Evolutionary conservation across 2,113 vertebrate species (phyloP).

Genomic region (Oryzias melastigma): DNA sequence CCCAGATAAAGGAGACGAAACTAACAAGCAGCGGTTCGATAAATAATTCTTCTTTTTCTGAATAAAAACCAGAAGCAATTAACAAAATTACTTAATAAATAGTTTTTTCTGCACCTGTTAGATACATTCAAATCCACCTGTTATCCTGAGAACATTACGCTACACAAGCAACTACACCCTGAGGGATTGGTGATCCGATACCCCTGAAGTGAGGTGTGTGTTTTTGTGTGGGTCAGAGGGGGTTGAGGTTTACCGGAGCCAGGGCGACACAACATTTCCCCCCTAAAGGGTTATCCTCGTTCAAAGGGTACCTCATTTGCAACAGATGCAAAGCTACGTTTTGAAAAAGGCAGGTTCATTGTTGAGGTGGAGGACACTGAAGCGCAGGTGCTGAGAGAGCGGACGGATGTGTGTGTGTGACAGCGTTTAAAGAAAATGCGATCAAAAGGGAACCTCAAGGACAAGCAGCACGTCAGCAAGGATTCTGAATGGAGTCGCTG

Average conservation of each 20-base stretch:
- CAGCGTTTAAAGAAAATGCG: constrained; percentile 15
- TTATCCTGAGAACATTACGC: constrained; percentile 43
- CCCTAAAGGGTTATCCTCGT: constrained; percentile 47
- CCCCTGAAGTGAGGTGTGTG: constrained; percentile 53
- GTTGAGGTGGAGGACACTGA: constrained; percentile 41
- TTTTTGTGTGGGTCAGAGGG: constrained; percentile 30
- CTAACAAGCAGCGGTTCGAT: constrained; percentile 32
- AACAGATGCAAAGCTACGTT: constrained; percentile 52
- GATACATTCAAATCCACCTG: constrained; percentile 65
- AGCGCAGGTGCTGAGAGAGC: constrained; percentile 49
- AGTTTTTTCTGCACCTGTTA: constrained; percentile 51
- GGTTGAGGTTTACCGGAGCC: constrained; percentile 33
- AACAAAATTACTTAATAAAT: no score
- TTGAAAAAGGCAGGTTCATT: constrained; percentile 49
- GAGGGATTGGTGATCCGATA: constrained; percentile 64
- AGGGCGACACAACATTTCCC: constrained; percentile 41
- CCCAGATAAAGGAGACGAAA: constrained; percentile 27
- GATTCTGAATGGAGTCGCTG: constrained; percentile 40
- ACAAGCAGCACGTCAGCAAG: constrained; percentile 39
- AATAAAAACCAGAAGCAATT: not conserved
- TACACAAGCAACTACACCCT: constrained; percentile 26
- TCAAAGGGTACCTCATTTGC: constrained; percentile 64
- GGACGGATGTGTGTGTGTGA: not conserved
- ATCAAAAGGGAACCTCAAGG: constrained; percentile 41
- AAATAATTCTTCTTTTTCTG: constrained; percentile 45